Base-by-base conservation (phyloP, 2,797 vertebrate species). In the Clarias pachynema region DNA sequence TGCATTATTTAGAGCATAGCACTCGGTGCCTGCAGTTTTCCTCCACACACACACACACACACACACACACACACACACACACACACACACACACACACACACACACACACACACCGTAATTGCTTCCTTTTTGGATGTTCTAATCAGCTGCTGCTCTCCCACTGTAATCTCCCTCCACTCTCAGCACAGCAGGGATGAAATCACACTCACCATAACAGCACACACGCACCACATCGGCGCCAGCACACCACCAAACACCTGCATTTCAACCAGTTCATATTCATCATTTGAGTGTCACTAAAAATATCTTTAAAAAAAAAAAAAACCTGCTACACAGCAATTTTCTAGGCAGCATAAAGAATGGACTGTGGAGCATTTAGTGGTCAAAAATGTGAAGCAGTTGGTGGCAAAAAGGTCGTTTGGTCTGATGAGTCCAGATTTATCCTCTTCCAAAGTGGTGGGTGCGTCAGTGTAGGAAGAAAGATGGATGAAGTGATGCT, bases 41-140 rank as follows among this genome's bases (percentile, higher is more conserved):
- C 44, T 79, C 84, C 83, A 62, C 80, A 73, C 66, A 57, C 79
- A 73, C 49, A 26, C n/a, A 66, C 63, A 60, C 57, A 60, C 82
- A 56, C 82, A 63, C n/a, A 63, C 62, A 26, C 62, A 63, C 62
- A 26, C n/a, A 63, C 62, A 63, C 62, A 63, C 81, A 82, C 20
- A 65, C 69, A 87, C 69, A 63, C 62, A 63, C 62, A 26, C 62
- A 63, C 62, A 26, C n/a, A 63, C 62, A 63, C 62, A 63, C 81
- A 82, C 20, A 65, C 69, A 87, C 69, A 63, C 62, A 63, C 62
- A 75, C 3, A 57, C 53, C 29, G 74, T 91, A 92, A 92, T 91
- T 92, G 89, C 86, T 86, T 90, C 72, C 84, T 89, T 90, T 82
- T 89, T 89, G 87, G 88, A 87, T 83, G 80, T 90, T 92, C 91